Percentiles rank a stretch among this genome's conserved stretches.
Conservation (phyloP, 2,888 invertebrate species). For the Epistrophe eligans region DNA sequence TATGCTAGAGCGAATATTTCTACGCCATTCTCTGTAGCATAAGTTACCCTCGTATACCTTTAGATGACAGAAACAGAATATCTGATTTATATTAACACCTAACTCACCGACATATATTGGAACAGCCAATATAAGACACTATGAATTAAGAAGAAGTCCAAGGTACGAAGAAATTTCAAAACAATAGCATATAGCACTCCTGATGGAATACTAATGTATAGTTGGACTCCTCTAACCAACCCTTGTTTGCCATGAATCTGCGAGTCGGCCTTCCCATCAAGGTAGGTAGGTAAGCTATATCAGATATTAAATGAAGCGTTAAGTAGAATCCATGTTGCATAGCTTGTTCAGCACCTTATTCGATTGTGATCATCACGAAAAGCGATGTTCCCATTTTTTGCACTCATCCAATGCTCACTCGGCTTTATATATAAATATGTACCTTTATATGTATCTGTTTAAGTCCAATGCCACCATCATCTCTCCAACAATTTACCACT, state of each 20-base stretch:
- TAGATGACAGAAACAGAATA: conserved; percentile 11
- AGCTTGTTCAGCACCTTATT: conserved; percentile 76
- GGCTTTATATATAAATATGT: neutral
- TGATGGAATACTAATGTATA: neutral
- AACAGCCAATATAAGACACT: conserved; percentile 47
- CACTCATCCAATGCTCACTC: conserved; percentile 39
- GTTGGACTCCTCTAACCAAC: neutral
- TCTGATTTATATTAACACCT: conserved; percentile 62
- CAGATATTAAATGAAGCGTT: conserved; percentile 75
- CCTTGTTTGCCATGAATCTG: neutral
- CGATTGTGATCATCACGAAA: conserved; percentile 76
- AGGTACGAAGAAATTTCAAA: conserved; percentile 63
- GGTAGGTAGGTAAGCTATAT: conserved; percentile 44
- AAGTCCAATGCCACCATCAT: conserved; percentile 66
- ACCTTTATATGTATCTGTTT: neutral
- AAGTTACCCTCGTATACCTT: neutral
- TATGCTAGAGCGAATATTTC: no score
- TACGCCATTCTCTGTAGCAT: no score
- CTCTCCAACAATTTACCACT: conserved; percentile 66
- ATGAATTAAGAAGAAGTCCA: neutral
- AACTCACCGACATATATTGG: conserved; percentile 55
- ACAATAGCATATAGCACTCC: conserved; percentile 51
- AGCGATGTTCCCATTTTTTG: conserved; percentile 75
- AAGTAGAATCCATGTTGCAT: conserved; percentile 76
- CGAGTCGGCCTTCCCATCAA: conserved; percentile 36